Evolutionary conservation across 2,113 vertebrate genomes (phyloP).

Genomic region (Misgurnus mizolepis): DNA sequence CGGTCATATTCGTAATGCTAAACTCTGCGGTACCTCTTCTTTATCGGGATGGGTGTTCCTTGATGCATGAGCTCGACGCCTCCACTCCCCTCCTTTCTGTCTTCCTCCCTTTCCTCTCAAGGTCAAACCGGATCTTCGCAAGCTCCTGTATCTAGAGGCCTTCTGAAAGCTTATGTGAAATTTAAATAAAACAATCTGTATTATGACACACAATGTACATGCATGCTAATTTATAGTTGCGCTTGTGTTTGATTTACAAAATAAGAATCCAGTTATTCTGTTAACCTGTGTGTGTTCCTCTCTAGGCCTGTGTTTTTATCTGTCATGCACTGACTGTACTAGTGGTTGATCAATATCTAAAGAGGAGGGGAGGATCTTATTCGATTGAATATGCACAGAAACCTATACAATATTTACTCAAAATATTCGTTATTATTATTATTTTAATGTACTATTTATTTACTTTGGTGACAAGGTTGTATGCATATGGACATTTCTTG

Average conservation of each 20-base stretch:
- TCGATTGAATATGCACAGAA: no score
- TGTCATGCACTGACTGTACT: neutral
- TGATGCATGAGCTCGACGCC: conserved; percentile 5
- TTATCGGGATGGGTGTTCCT: conserved; percentile 35
- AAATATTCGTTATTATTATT: no score
- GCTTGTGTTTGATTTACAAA: neutral
- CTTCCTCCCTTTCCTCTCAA: conserved; percentile 52
- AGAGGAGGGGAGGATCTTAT: no score
- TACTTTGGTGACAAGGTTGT: no score
- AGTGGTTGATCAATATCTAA: neutral
- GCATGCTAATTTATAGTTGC: neutral
- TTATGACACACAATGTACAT: neutral
- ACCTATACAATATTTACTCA: no score
- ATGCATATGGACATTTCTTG: no score
- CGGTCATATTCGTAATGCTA: neutral
- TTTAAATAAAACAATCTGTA: neutral
- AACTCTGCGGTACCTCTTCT: conserved; percentile 40
- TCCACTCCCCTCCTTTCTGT: neutral
- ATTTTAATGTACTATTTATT: no score
- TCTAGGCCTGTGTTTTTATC: neutral
- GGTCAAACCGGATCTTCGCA: conserved; percentile 53
- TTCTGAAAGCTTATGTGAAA: neutral
- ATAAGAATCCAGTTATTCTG: neutral
- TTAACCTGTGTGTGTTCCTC: neutral
- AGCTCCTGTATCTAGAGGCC: conserved; percentile 5